Base-by-base conservation (phyloP, 2,888 invertebrate species). In the Leptinotarsa haldemani region DNA sequence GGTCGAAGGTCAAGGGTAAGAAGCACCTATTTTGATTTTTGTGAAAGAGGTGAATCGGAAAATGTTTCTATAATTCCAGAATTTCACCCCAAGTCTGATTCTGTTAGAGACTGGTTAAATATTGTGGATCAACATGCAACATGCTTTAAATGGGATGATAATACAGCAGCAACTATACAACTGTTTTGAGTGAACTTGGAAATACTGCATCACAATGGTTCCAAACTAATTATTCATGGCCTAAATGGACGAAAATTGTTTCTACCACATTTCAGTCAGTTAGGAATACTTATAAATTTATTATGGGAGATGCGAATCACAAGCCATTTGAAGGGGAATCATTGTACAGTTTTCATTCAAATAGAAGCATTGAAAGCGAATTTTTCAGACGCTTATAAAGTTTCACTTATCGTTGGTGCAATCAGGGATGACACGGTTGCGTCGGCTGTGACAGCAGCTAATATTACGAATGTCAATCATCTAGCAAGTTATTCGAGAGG, bases 341-440 rank as follows among this genome's bases (percentile, higher is more conserved):
- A 15, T 40, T 30, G 30, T 30, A 1, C n/a, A 16, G 16, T 18
- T 25, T 40, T 46, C 30, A 64, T 64, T 30, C 9, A 61, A 13
- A 64, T 30, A 64, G 64, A 64, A 16, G 16, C 40, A 40, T 46
- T 64, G 40, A 30, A 30, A 40, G n/a, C 40, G 4, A n/a, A 64
- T 15, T 64, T 64, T 30, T 40, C 64, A 15, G 64, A 64, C n/a
- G n/a, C 40, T 9, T 46, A 64, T 18, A 30, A 30, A 25, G 25
- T 25, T 1, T 25, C n/a, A 16, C 30, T 64, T 4, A 64, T 46
- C 9, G 46, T 64, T 16, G 46, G 46, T 3, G 46, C 40, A 30
- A 64, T 64, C 16, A 40, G 63, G 15, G 63, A 63, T 63, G 63
- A 30, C 13, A 63, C 30, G n/a, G 46, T 63, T 46, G 46, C 40